phyloP scores from a whole-genome alignment of 2,113 vertebrate species.

The Laterallus jamaicensis region DNA sequence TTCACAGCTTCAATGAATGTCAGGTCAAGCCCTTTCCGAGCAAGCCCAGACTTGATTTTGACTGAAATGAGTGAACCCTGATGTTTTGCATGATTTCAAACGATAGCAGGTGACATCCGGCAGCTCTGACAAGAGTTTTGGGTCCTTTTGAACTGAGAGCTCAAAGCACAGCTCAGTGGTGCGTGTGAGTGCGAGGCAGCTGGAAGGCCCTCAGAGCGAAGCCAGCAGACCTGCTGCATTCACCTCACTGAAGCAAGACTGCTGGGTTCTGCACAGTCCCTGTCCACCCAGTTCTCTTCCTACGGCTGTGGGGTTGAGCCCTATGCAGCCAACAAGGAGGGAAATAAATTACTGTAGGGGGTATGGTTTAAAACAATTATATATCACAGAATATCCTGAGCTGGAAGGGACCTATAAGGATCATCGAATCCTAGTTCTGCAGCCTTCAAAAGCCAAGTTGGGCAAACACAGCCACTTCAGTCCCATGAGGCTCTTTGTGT shows the following conservation, averaged over 20 bases:
- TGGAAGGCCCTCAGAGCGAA: not conserved
- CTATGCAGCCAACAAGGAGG: not conserved
- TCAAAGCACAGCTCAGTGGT: not conserved
- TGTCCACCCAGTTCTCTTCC: not conserved
- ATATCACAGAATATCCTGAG: too few species aligned
- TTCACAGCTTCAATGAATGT: not conserved
- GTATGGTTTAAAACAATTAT: not conserved
- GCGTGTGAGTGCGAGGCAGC: not conserved
- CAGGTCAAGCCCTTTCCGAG: conserved; percentile 20
- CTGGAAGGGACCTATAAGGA: too few species aligned
- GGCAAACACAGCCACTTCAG: not conserved
- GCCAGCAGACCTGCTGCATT: not conserved
- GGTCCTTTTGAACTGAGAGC: not conserved
- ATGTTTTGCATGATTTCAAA: conserved; percentile 23
- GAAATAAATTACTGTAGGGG: not conserved
- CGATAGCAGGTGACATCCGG: not conserved
- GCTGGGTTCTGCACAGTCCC: not conserved
- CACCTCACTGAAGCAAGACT: not conserved
- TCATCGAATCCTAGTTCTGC: too few species aligned
- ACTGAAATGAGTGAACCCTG: not conserved
- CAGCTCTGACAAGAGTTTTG: not conserved
- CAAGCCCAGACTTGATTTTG: conserved; percentile 6
- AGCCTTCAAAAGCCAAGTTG: not conserved
- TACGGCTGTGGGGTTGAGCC: not conserved
- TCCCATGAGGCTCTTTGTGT: not conserved